These are phyloP conservation scores for Phalacrocorax aristotelis DNA, from an alignment of 2,113 vertebrate species.

Conservation along the genomic window DNA sequence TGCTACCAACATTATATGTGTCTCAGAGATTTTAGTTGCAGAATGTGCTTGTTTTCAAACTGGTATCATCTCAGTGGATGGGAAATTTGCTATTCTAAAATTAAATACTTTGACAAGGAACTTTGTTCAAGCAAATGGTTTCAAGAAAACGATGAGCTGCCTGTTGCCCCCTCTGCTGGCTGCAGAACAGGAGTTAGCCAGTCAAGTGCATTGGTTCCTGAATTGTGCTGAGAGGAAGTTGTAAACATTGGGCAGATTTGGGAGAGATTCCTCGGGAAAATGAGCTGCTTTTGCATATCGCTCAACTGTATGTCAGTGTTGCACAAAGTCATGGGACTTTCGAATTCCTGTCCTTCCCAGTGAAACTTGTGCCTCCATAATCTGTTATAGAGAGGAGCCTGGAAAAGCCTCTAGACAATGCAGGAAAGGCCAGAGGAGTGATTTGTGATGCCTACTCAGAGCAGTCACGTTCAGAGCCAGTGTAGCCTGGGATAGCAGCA, in stretches of 20 bases:
- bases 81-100: background rate
- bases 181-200: background rate
- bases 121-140: background rate
- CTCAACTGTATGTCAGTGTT: background rate
- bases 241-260: background rate
- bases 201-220: background rate
- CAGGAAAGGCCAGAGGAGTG: background rate
- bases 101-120: background rate
- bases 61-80: background rate
- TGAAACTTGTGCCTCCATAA: background rate
- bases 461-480: rapidly evolving
- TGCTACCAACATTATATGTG: background rate
- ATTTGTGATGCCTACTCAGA: background rate
- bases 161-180: background rate
- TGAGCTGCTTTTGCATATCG: background rate
- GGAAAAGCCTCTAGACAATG: background rate
- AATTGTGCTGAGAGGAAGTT: background rate
- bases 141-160: background rate
- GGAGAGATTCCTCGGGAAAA: background rate
- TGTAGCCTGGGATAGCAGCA: background rate
- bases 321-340: background rate
- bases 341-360: background rate
- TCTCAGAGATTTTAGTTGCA: background rate
- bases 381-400: background rate
- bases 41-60: background rate